Evolutionary conservation across 2,888 invertebrate genomes (phyloP).

Genomic region (Drosophila testacea): DNA sequence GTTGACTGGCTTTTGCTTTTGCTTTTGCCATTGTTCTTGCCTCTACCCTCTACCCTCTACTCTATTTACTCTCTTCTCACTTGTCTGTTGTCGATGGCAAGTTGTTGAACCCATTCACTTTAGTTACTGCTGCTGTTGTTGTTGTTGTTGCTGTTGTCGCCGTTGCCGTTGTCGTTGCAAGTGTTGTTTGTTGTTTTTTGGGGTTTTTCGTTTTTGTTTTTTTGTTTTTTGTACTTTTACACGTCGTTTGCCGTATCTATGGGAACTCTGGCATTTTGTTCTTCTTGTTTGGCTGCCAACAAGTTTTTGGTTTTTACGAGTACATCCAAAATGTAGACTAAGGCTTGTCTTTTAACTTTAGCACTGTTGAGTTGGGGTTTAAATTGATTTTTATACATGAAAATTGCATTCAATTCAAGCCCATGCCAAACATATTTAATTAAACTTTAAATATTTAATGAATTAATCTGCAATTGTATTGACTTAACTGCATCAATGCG

Average conservation of each 20-base stretch:
- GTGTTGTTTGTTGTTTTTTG: slow-evolving; percentile 23
- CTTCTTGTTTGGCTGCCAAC: slow-evolving; percentile 30
- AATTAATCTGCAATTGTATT: not conserved
- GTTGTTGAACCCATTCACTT: slow-evolving; percentile 48
- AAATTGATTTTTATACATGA: slow-evolving; percentile 2
- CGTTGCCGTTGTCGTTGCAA: slow-evolving; percentile 13
- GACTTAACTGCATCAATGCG: not conserved
- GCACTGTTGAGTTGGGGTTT: not conserved
- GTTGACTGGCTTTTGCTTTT: slow-evolving; percentile 15
- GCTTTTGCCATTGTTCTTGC: not conserved
- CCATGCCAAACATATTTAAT: not conserved
- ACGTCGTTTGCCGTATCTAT: slow-evolving; percentile 41
- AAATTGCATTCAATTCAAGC: not conserved
- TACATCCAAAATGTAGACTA: not conserved
- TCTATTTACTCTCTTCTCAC: not conserved
- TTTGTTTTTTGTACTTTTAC: slow-evolving; percentile 6
- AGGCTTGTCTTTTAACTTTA: not conserved
- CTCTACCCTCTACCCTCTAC: not conserved
- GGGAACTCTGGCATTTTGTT: slow-evolving; percentile 34
- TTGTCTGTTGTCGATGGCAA: slow-evolving; percentile 26
- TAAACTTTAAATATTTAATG: not conserved
- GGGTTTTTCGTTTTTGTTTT: not conserved
- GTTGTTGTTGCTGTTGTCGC: slow-evolving; percentile 5
- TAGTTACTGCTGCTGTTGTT: slow-evolving; percentile 24
- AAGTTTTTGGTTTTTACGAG: slow-evolving; percentile 29